Evolutionary conservation across 2,797 vertebrate species (phyloP), one percentile per base, ranked within the genome.

Genomic region (Podarcis lilfordi): DNA sequence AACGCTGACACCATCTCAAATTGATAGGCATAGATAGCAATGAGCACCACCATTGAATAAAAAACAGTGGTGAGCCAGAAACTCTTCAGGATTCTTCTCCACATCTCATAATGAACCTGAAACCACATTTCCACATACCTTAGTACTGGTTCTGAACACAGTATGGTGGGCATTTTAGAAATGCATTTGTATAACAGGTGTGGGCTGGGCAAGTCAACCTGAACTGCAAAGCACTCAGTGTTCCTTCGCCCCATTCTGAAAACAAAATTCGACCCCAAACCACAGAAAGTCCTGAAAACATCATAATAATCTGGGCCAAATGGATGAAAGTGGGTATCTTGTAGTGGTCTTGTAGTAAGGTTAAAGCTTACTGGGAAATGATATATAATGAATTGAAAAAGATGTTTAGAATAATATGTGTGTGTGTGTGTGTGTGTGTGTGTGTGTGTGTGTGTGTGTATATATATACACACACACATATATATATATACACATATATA

Each of bases 21-120:
- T 95, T 98, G 97, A 92, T 98, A 98, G 89, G 96, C 93, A 91
- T 97, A 98, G 93, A 98, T 92, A 19, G 93, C 88, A 19, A 97
- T 97, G 82, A 98, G 94, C 74, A 98, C 97, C 83, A 97, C 68
- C 96, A 97, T 97, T 71, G 98, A 98, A 90, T 97, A 97, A 21
- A 96, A 97, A 2, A 98, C 97, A 89, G 96, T 96, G 37, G 97
- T 95, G 0, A 95, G 95, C 97, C 97, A 97, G 95, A 98, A 98
- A 1, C 91, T 96, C 93, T 97, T 98, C 90, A 97, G 91, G 45
- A 96, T 2, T 64, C 92, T 93, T 25, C 97, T 96, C 97, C 97
- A 97, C 29, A 95, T 43, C 0, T 97, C 92, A 17, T 96, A 97
- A 50, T 92, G 93, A 15, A 96, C 91, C 98, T 98, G 87, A 29